Evolutionary conservation across 2,797 vertebrate species (phyloP), one percentile per base, ranked within the genome.

Genomic region (Setipinna tenuifilis): DNA sequence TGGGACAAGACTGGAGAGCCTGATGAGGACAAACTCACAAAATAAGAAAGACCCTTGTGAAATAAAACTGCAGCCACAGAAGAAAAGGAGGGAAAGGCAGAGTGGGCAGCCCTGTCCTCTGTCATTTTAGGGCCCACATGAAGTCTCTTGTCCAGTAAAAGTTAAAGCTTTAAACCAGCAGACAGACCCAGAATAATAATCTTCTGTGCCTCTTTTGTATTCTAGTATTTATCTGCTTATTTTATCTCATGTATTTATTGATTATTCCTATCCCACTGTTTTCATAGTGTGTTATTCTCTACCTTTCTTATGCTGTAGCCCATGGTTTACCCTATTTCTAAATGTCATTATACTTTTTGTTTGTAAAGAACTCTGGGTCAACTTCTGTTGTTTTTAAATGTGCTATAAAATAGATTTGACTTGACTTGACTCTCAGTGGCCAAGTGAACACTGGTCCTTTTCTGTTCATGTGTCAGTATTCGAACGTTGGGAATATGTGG

Each of bases 1-100:
- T 14, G 25, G 31, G 25, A 25, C 11, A 28, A 68, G 62, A 31
- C 62, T 68, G 62, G 62, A 68, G 62, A 68, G 62, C 2, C n/a
- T 68, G 62, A 68, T 68, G 31, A 68, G 62, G 62, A 68, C 62
- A 68, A 68, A 68, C 25, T 68, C 62, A 31, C 31, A 25, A 68
- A 68, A 68, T 68, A 28, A 68, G 31, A 23, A 65, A 65, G 62
- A 68, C 62, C 62, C 11, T 68, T 5, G 23, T 68, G 62, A 68
- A 68, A 68, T 68, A 68, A 68, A 68, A 25, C 25, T 31, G 62
- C 25, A 68, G 62, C 31, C 25, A 28, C 62, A 12, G 62, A 68
- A 12, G 23, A 23, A 28, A 68, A 68, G 23, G n/a, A 23, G n/a
- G 7, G 25, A 65, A 65, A 65, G 61, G 61, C 62, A 68, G 62